A percentile compares a stretch with the other conserved stretches of the same genome.
These are phyloP conservation scores for Palythoa grandiflora DNA, from an alignment of 92 coral and sea anemone genomes.

Conservation along the genomic window DNA sequence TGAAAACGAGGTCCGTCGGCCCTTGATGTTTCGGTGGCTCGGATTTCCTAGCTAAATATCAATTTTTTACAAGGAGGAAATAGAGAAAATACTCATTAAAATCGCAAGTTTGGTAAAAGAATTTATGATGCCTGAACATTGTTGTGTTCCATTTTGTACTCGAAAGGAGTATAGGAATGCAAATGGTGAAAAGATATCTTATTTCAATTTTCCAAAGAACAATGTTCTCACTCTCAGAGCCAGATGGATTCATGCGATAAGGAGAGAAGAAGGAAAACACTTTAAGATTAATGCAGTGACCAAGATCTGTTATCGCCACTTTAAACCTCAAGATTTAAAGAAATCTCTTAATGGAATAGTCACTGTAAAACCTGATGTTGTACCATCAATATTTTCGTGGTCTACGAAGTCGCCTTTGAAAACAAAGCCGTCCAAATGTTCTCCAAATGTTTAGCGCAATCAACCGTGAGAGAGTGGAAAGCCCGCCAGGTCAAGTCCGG, in stretches of 20 bases:
- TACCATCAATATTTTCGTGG: not conserved
- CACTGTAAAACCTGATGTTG: not conserved
- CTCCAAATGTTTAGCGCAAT: too few species aligned
- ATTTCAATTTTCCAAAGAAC: not conserved
- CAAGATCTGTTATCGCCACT: too few species aligned
- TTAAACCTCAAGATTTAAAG: not conserved
- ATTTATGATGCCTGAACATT: not conserved
- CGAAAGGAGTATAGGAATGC: not conserved
- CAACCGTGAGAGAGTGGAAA: too few species aligned
- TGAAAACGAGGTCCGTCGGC: too few species aligned
- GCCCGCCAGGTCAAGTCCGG: too few species aligned
- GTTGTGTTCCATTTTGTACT: constrained; percentile 4
- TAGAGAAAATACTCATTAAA: not conserved
- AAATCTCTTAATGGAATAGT: not conserved
- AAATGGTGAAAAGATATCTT: not conserved
- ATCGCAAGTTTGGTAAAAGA: not conserved
- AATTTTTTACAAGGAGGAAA: too few species aligned
- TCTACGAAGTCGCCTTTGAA: not conserved
- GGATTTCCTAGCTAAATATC: too few species aligned
- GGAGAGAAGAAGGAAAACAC: not conserved
- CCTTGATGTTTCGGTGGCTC: too few species aligned
- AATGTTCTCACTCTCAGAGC: not conserved
- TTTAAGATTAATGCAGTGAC: not conserved
- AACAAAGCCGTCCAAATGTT: too few species aligned
- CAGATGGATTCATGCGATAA: not conserved